These are phyloP conservation scores for Xenopus borealis DNA, from an alignment of 2,113 vertebrate genomes.

Conservation along the genomic window DNA sequence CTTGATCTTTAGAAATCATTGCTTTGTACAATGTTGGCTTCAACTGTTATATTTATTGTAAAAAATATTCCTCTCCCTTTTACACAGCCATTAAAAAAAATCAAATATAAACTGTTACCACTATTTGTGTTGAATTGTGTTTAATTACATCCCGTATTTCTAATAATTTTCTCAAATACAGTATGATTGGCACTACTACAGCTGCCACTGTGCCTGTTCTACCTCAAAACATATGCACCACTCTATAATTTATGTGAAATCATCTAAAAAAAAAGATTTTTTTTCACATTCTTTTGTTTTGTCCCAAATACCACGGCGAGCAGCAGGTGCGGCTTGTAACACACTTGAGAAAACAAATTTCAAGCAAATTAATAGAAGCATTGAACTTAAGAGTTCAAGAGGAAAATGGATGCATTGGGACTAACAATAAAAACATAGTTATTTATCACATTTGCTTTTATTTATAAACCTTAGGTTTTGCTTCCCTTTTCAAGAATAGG, in stretches of 20 bases:
- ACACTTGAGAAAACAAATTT: constrained; percentile 47
- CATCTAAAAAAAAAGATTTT: constrained; percentile 46
- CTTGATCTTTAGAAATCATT: no score
- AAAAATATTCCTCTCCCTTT: not conserved
- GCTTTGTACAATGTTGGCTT: no score
- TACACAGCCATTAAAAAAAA: constrained; percentile 5
- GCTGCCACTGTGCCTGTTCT: constrained; percentile 46
- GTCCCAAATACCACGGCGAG: constrained; percentile 46
- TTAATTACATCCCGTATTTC: constrained; percentile 31
- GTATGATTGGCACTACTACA: constrained; percentile 41
- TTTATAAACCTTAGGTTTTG: constrained; percentile 8
- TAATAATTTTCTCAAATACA: constrained; percentile 44
- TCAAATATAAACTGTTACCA: constrained; percentile 38
- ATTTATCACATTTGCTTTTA: constrained; percentile 19
- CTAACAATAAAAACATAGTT: constrained; percentile 24
- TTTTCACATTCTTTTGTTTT: constrained; percentile 46
- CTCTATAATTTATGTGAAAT: constrained; percentile 47
- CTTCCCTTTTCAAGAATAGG: not conserved
- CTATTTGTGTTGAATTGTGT: constrained; percentile 27
- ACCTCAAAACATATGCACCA: constrained; percentile 46
- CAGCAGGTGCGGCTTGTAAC: constrained; percentile 46
- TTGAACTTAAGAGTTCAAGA: constrained; percentile 37
- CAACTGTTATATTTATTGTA: no score
- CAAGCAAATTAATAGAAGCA: constrained; percentile 44
- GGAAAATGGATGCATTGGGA: constrained; percentile 29